phyloP scores from a whole-genome alignment of 2,113 vertebrate species.

The Chionodraco myersi region DNA sequence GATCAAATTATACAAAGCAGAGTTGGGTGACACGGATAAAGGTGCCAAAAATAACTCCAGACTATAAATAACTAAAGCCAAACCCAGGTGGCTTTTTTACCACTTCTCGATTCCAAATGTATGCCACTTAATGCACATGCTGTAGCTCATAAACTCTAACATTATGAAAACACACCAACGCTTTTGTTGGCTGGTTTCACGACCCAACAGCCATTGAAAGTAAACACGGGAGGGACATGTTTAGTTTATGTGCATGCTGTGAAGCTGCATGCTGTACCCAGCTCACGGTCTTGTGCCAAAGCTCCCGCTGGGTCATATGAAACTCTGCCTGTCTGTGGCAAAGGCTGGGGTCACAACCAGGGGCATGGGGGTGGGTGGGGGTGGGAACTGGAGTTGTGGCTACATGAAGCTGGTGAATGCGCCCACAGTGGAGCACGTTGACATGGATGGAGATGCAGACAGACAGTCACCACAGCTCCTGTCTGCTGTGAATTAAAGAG shows the following conservation, averaged over 20 bases:
- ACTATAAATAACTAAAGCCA: constrained; percentile 58
- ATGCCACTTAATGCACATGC: constrained; percentile 29
- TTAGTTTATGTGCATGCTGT: constrained; percentile 52
- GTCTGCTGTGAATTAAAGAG: constrained; percentile 71
- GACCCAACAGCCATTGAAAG: constrained; percentile 44
- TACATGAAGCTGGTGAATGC: constrained; percentile 15
- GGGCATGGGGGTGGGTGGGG: background rate
- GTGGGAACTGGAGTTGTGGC: constrained; percentile 56
- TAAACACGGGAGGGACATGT: constrained; percentile 44
- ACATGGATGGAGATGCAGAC: constrained; percentile 44
- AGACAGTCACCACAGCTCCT: constrained; percentile 62
- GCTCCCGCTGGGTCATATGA: constrained; percentile 49
- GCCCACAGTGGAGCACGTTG: constrained; percentile 47
- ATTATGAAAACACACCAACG: constrained; percentile 50
- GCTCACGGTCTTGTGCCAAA: constrained; percentile 7
- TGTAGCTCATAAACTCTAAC: constrained; percentile 49
- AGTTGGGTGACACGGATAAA: constrained; percentile 53
- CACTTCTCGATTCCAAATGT: constrained; percentile 38
- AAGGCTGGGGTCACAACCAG: constrained; percentile 57
- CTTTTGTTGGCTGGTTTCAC: constrained; percentile 56
- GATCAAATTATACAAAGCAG: constrained; percentile 52
- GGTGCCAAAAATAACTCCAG: constrained; percentile 66
- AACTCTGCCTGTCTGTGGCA: constrained; percentile 50
- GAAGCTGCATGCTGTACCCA: constrained; percentile 39
- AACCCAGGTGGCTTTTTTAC: constrained; percentile 49